Base-by-base conservation (phyloP, 1,140 invertebrate genomes). In the Oncopodura yosiiana region DNA sequence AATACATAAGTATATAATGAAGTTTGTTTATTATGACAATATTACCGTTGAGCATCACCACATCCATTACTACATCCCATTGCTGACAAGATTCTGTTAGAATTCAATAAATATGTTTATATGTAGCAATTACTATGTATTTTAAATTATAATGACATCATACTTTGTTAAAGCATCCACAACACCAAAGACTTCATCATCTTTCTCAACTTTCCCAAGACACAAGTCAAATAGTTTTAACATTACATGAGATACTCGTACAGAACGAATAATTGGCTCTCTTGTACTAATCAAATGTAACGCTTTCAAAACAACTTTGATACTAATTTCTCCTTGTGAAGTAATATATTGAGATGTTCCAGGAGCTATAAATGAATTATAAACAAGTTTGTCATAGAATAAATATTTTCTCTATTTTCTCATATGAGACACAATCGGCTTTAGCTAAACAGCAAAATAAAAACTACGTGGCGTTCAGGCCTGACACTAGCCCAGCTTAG, bases 1-100 rank as follows among this genome's bases (percentile, higher is more conserved):
- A n/a, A n/a, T n/a, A n/a, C n/a, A n/a, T n/a, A n/a, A n/a, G n/a
- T n/a, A n/a, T n/a, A n/a, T n/a, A n/a, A n/a, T n/a, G n/a, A n/a
- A n/a, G n/a, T n/a, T n/a, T n/a, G n/a, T n/a, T n/a, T n/a, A n/a
- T n/a, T n/a, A n/a, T n/a, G n/a, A n/a, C n/a, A n/a, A n/a, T n/a
- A n/a, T n/a, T n/a, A n/a, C n/a, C 89, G 77, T 66, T 78, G 81
- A 18, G 81, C 86, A 72, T 83, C 89, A 19, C 77, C 79, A 70
- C 90, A 94, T 3, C 86, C 87, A 66, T 95, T 85, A 1, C 86
- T 86, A 71, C 95, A 99, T 3, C 95, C 95, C 3, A 99, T 72
- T 65, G 91, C 85, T 61, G 82, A 83, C 50, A 89, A 75, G n/a
- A 94, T 79, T 63, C 87, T 88, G 65, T 18, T 50, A 44, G 21